Evolutionary conservation across 2,113 vertebrate species (phyloP).

Genomic region (Epinephelus fuscoguttatus): DNA sequence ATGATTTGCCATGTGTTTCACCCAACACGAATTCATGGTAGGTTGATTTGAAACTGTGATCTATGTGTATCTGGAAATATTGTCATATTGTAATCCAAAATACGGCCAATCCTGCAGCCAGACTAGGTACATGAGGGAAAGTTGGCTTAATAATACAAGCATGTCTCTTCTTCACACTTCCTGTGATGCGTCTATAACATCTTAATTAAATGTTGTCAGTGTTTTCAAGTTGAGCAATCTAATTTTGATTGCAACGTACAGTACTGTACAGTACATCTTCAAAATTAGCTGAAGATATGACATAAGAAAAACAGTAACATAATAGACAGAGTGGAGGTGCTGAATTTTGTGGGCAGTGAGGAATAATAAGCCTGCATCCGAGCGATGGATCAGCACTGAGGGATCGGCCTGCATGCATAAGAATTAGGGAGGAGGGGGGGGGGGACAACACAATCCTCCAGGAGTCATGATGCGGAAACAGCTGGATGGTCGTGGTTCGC

Average conservation of each 20-base stretch:
- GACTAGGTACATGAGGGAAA: neutral
- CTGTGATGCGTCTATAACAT: constrained; percentile 13
- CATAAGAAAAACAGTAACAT: constrained; percentile 9
- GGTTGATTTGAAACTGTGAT: constrained; percentile 1
- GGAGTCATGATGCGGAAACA: constrained; percentile 61
- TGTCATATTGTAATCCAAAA: neutral
- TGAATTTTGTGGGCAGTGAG: constrained; percentile 36
- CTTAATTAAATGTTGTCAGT: constrained; percentile 12
- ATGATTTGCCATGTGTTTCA: neutral
- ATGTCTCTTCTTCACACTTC: neutral
- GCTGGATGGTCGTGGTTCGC: constrained; percentile 47
- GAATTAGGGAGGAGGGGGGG: neutral
- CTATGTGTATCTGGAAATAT: constrained; percentile 9
- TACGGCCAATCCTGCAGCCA: constrained; percentile 11
- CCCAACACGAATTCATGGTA: neutral
- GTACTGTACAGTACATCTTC: constrained; percentile 15
- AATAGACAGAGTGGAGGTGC: constrained; percentile 17
- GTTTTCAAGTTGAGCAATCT: constrained; percentile 12
- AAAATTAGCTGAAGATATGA: constrained; percentile 38
- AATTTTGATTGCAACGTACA: constrained; percentile 31
- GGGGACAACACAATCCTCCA: constrained; percentile 40
- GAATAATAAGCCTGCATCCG: constrained; percentile 38
- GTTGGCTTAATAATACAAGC: neutral
- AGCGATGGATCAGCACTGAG: constrained; percentile 43
- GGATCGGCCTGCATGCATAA: constrained; percentile 68